Base-by-base conservation (phyloP, 2,113 vertebrate species). In the Megaceryle torquata region DNA sequence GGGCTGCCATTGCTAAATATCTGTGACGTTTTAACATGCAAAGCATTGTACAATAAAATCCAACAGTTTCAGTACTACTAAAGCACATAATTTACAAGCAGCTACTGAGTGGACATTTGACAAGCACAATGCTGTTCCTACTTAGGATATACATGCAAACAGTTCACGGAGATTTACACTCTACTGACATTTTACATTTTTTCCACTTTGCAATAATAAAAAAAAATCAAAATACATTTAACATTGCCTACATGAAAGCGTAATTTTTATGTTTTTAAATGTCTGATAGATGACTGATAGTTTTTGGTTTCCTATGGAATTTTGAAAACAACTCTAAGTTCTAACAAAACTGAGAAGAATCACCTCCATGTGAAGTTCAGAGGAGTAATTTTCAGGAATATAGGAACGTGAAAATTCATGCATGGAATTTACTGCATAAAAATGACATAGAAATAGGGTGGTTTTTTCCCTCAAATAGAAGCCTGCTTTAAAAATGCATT, bases 201-300 rank as follows among this genome's bases (percentile, higher is more conserved):
- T 63, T 33, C 19, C 20, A 29, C 35, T 44, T n/a, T 11, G 17
- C 33, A 61, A 61, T 18, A 31, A 31, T 6, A 46, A 0, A 1
- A 70, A 76, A 65, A 0, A 1, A 88, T 28, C 31, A 44, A 82
- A 82, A 87, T 20, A n/a, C 5, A 8, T 54, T 91, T 56, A 13
- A 33, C 1, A 1, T n/a, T 35, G 56, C 43, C 24, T 21, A 53
- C 15, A 7, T 5, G 1, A 25, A 54, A 28, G 11, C 5, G 15
- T 18, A 37, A 9, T n/a, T 82, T 88, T 65, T 11, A 2, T 9
- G 4, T 68, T 76, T 88, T 63, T 46, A 85, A 77, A 68, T 11
- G 29, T 10, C 35, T 39, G 22, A 25, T 22, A 46, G 29, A 35
- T 37, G 53, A 48, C 31, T n/a, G n/a, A 15, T 2, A 31, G 24